A percentile compares a stretch with the other conserved stretches of the same genome.
Conservation (phyloP, 2,797 vertebrate species). For the Rhynchotus rufescens region DNA sequence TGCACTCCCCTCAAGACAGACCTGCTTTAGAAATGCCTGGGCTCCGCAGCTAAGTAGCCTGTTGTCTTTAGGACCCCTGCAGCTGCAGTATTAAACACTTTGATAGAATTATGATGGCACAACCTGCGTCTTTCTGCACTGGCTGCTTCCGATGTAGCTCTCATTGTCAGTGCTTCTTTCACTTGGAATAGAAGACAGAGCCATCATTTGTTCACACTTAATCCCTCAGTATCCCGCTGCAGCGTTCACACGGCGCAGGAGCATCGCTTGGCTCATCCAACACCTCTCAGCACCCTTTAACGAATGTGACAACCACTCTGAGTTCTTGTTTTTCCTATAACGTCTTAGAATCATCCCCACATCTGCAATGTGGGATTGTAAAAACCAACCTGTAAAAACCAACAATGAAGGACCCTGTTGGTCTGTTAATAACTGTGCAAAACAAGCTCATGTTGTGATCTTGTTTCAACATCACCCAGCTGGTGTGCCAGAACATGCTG, state of each 20-base stretch:
- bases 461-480: neutral
- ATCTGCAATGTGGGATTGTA: neutral
- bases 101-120: neutral
- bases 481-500: neutral
- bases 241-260: neutral
- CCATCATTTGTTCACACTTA: neutral
- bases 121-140: neutral
- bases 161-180: neutral
- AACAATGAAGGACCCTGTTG: neutral
- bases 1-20: neutral
- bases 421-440: neutral
- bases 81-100: neutral
- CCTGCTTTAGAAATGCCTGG: neutral
- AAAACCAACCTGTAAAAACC: neutral
- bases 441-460: neutral
- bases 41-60: neutral
- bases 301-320: neutral
- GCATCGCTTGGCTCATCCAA: neutral
- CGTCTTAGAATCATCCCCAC: neutral
- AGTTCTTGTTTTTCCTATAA: neutral
- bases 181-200: neutral
- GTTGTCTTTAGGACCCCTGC: neutral
- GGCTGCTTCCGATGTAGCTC: neutral
- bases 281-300: neutral
- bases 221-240: neutral